Evolutionary conservation across 2,888 invertebrate genomes (phyloP), one percentile per base, ranked within the genome.

Genomic region (Phalangium opilio): DNA sequence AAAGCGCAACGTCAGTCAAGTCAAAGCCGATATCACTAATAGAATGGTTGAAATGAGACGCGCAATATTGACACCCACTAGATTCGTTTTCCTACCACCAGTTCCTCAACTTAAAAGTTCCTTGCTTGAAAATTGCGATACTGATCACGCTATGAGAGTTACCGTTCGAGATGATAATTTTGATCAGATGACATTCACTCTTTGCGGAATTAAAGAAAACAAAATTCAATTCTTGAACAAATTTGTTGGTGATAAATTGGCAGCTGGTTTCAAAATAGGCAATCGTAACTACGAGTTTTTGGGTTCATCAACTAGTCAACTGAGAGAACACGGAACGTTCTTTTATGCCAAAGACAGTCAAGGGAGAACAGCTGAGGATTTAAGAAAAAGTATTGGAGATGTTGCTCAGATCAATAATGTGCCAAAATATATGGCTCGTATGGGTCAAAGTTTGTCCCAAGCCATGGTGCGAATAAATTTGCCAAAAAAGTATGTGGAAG

Each of bases 361-460:
- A 14, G 50, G 51, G 19, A 47, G 45, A 15, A 54, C 49, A 12
- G 57, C 57, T 5, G 21, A 46, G 4, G 15, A 17, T 10, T 56
- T 60, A 18, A 47, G 58, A 17, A 18, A 50, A 2, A 51, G 51
- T 46, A 51, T 56, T 45, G 59, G 60, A 1, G 53, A 59, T 41
- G 53, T 59, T 17, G 51, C 41, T n/a, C 32, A 38, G 20, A 53
- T 56, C 18, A 46, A 45, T 18, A 55, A 55, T 48, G 53, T 59
- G n/a, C 62, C 66, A 1, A 65, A 65, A 48, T 57, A 63, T 51
- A 62, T 65, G 58, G 61, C 65, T 14, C 54, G 66, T 19, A 61
- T 66, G 58, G 65, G 65, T n/a, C 64, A 66, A 41, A 62, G 63
- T 49, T 64, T 66, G 50, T 65, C 66, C 5, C 27, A 27, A 8